phyloP scores from a whole-genome alignment of 2,113 vertebrate species.

The Pterocles burchelli region DNA sequence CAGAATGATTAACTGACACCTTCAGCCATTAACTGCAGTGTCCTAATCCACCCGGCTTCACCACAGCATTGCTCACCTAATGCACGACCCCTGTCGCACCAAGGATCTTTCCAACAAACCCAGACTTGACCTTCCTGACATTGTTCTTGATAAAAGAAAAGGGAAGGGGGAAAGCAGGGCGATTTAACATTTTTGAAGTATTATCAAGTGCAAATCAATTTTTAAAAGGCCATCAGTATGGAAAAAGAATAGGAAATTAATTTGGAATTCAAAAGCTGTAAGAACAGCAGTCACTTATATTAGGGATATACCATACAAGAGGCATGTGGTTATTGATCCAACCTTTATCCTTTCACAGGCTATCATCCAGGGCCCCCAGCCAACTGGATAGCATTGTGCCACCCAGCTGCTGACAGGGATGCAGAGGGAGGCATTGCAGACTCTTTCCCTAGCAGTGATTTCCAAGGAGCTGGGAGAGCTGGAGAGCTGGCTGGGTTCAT shows the following conservation, averaged over 20 bases:
- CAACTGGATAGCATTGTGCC: not conserved
- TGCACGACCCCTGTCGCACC: not conserved
- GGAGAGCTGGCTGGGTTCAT: not conserved
- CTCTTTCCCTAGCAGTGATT: not conserved
- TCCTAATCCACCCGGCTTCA: not conserved
- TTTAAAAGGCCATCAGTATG: not conserved
- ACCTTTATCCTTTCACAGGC: not conserved
- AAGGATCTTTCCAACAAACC: slow-evolving; percentile 45
- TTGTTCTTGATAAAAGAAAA: slow-evolving; percentile 20
- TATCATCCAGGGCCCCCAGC: not conserved
- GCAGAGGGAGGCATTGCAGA: not conserved
- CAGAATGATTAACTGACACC: slow-evolving; percentile 12
- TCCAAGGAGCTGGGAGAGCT: not conserved
- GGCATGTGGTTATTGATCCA: not conserved
- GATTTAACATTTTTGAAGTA: not conserved
- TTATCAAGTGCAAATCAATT: not conserved
- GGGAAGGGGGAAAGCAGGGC: not conserved
- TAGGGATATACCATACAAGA: not conserved
- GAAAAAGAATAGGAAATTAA: not conserved
- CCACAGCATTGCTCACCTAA: not conserved
- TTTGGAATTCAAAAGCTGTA: not conserved
- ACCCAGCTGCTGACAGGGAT: not conserved
- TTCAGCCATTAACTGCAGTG: not conserved
- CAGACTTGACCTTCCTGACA: slow-evolving; percentile 64
- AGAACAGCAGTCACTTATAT: not conserved